Conservation (phyloP, 2,797 vertebrate species). For the Mus minutoides region DNA sequence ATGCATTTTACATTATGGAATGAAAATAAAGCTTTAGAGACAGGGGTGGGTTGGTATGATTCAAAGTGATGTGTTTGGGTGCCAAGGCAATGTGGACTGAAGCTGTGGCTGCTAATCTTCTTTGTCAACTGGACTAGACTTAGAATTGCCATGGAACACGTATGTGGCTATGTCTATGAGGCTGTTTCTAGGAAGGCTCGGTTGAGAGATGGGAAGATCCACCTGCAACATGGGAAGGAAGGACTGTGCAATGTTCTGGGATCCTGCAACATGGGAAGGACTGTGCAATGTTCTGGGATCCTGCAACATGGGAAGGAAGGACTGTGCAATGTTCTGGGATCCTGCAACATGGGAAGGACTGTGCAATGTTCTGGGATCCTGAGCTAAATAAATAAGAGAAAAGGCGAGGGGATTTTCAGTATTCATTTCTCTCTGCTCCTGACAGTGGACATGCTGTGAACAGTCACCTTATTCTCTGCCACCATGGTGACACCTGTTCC, state of each 20-base stretch:
- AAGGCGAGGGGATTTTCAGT: not conserved
- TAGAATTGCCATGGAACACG: not conserved
- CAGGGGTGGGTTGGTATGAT: not conserved
- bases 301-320: too few species aligned
- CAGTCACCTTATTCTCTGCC: too few species aligned
- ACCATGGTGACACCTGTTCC: not conserved
- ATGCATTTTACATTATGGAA: not conserved
- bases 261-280: too few species aligned
- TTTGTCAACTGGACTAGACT: not conserved
- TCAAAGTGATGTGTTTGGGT: not conserved
- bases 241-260: not conserved
- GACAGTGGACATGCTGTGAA: not conserved
- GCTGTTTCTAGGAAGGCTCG: not conserved
- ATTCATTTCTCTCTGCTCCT: not conserved
- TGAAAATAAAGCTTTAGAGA: not conserved
- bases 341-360: too few species aligned
- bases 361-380: not conserved
- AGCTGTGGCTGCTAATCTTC: not conserved
- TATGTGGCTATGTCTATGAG: not conserved
- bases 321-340: not conserved
- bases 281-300: not conserved
- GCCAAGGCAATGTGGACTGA: not conserved
- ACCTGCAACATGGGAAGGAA: too few species aligned
- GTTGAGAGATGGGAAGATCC: not conserved
- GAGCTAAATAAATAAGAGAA: not conserved